Conservation (phyloP, 2,113 vertebrate species). For the Dermatemys mawii region DNA sequence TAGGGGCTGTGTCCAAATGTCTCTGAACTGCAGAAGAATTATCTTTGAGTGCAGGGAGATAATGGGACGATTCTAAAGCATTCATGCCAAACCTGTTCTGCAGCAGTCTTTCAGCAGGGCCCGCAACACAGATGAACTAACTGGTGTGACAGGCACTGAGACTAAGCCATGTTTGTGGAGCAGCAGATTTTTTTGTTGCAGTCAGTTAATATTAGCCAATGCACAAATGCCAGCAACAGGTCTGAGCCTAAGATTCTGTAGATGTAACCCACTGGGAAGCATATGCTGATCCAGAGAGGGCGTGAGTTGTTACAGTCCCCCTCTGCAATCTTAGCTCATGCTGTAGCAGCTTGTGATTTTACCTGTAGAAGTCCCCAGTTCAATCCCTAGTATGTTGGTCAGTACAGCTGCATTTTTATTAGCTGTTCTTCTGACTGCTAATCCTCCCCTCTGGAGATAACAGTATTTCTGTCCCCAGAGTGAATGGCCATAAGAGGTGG, state of each 20-base stretch:
- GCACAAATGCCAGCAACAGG: no score
- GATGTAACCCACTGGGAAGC: no score
- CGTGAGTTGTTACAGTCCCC: no score
- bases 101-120: not conserved
- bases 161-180: accelerated
- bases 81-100: not conserved
- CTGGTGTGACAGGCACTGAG: accelerated
- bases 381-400: no score
- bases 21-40: accelerated
- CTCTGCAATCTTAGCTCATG: no score
- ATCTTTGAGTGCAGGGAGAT: not conserved
- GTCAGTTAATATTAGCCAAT: not conserved
- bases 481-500: accelerated
- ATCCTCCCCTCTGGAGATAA: accelerated
- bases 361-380: no score
- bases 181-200: accelerated
- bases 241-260: no score
- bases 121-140: no score
- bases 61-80: accelerated
- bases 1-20: not conserved
- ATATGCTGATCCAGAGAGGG: no score
- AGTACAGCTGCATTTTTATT: not conserved
- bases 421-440: accelerated
- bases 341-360: no score
- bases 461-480: accelerated